Conservation (phyloP, 2,888 invertebrate species). For the Pedicia rivosa region DNA sequence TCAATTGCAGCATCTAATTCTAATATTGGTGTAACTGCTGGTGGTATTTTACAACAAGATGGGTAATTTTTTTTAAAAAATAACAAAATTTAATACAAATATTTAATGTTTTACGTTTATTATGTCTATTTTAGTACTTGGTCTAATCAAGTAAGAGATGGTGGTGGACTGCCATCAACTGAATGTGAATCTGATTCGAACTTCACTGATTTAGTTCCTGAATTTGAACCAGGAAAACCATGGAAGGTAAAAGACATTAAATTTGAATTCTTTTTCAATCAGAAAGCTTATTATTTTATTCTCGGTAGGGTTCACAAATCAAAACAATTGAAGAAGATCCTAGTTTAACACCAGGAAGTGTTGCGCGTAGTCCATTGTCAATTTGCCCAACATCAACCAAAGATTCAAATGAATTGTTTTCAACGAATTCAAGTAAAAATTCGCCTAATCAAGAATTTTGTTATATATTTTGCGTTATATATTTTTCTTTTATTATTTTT, state of each 20-base stretch:
- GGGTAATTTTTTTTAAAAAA: conserved; percentile 28
- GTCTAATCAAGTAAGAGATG: conserved; percentile 61
- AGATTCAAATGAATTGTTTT: conserved; percentile 64
- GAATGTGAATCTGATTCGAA: conserved; percentile 45
- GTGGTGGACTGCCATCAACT: conserved; percentile 59
- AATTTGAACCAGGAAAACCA: conserved; percentile 96
- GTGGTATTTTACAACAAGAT: conserved; percentile 39
- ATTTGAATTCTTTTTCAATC: neutral
- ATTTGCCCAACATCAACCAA: conserved; percentile 63
- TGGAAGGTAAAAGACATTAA: conserved; percentile 60
- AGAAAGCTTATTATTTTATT: conserved; percentile 1
- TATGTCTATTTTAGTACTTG: conserved; percentile 41
- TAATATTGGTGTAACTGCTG: conserved; percentile 34
- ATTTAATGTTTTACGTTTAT: conserved; percentile 8
- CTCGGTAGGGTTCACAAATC: conserved; percentile 55
- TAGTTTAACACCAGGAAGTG: conserved; percentile 88
- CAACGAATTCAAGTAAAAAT: conserved; percentile 47
- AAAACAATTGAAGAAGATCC: conserved; percentile 96
- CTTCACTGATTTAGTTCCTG: conserved; percentile 79
- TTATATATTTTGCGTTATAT: too few relatives aligned
- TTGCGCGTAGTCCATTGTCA: conserved; percentile 75
- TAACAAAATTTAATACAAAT: conserved; percentile 6
- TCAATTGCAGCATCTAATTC: conserved; percentile 19
- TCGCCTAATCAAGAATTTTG: conserved; percentile 51
- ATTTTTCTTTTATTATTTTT: too few relatives aligned